Percentiles rank a stretch among this genome's conserved stretches.
phyloP scores from a whole-genome alignment of 2,113 vertebrate species.

The Corynorhinus townsendii region DNA sequence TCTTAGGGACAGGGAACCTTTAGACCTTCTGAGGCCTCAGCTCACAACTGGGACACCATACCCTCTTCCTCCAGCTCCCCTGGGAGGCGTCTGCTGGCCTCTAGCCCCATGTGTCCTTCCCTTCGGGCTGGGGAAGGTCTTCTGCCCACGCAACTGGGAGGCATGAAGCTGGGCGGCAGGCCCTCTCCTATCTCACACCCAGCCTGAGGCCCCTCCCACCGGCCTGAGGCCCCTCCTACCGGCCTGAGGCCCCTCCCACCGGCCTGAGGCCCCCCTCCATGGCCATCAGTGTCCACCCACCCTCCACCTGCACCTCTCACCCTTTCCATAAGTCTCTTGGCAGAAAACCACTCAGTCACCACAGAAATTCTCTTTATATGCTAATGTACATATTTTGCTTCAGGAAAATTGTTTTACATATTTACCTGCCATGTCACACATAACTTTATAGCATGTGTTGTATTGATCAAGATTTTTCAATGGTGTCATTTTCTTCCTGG shows the following conservation, averaged over 20 bases:
- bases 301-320: neutral
- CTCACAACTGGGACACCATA: neutral
- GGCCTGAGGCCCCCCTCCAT: neutral
- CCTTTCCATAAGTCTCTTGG: neutral
- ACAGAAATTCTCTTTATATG: neutral
- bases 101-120: too few species aligned
- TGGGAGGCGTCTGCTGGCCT: accelerated
- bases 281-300: neutral
- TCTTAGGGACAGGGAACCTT: neutral
- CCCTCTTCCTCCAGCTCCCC: neutral
- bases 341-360: neutral
- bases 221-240: too few species aligned
- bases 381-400: neutral
- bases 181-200: neutral
- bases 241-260: neutral
- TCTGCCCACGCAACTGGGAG: neutral
- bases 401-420: neutral
- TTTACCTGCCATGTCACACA: neutral
- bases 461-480: neutral
- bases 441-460: neutral
- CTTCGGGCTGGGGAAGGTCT: neutral
- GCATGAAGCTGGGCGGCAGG: too few species aligned
- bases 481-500: neutral
- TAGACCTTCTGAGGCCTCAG: neutral
- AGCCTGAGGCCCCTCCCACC: too few species aligned